Base-by-base conservation (phyloP, 2,113 vertebrate species). In the Prunella himalayana region DNA sequence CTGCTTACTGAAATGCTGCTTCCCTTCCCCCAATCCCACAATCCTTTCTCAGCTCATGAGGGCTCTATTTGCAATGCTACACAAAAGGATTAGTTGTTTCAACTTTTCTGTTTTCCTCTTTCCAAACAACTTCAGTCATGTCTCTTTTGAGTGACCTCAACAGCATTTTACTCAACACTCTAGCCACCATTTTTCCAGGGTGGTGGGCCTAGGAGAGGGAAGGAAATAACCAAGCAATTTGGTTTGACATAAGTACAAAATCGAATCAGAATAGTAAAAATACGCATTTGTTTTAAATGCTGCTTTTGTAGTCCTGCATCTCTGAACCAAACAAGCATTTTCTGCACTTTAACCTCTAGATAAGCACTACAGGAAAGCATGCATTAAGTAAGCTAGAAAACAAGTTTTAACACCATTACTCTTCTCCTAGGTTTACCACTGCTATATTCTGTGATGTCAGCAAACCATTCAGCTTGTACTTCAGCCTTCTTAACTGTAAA, bases 51-150 rank as follows among this genome's bases (percentile, higher is more conserved):
- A 71, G 80, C 76, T 86, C 80, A 50, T 18, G 65, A 93, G 44
- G 37, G 44, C 66, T 87, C 77, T 94, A 68, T 94, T 92, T 82
- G 76, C 84, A 83, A 47, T 53, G 89, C 66, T 42, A 45, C 80
- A 96, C 90, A 95, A 96, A 93, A 96, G 93, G 61, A 83, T 92
- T 81, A 78, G 64, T 96, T 89, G 88, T 95, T 96, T 75, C 83
- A 95, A 81, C 73, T 86, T 79, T 63, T 76, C 79, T 81, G n/a
- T 91, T 88, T 87, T 79, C 60, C 24, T 68, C 42, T 51, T 94
- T 94, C 82, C 73, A 94, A 90, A 66, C 59, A 78, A 83, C 44
- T 24, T 73, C 54, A 82, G 41, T 53, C 37, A 1, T 57, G 57
- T 64, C 86, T 82, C 86, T 94, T 57, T 71, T 86, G 80, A 90